phyloP scores from a whole-genome alignment of 2,797 vertebrate species.

The Phrynocephalus forsythii region DNA sequence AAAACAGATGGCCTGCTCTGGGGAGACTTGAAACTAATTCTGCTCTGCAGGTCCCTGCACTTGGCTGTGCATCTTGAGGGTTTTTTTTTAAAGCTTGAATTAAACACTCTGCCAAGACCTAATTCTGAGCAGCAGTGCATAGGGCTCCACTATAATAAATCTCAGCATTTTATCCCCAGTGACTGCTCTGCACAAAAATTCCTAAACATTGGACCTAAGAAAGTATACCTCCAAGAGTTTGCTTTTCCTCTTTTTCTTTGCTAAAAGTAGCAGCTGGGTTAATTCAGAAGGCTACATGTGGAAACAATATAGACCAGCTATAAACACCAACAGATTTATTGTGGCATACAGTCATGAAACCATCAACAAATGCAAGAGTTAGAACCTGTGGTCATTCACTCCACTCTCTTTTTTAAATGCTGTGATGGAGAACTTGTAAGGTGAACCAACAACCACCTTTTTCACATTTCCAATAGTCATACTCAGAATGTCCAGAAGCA shows the following conservation, averaged over 20 bases:
- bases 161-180: background rate
- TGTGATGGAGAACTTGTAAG: background rate
- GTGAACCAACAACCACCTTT: background rate
- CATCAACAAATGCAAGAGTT: background rate
- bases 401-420: background rate
- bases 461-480: background rate
- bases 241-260: background rate
- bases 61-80: no score
- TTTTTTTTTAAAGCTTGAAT: no score
- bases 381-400: background rate
- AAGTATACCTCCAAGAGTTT: background rate
- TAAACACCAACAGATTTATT: background rate
- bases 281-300: background rate
- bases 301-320: background rate
- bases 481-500: constrained; percentile 2
- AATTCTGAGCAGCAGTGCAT: background rate
- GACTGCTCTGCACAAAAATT: background rate
- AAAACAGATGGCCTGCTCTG: no score
- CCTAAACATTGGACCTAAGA: background rate
- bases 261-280: background rate
- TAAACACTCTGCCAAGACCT: background rate
- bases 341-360: background rate
- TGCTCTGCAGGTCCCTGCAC: no score
- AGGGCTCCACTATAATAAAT: background rate
- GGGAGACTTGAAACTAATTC: no score